Base-by-base conservation (phyloP, 1,140 invertebrate genomes). In the Leptinotarsa defecta region DNA sequence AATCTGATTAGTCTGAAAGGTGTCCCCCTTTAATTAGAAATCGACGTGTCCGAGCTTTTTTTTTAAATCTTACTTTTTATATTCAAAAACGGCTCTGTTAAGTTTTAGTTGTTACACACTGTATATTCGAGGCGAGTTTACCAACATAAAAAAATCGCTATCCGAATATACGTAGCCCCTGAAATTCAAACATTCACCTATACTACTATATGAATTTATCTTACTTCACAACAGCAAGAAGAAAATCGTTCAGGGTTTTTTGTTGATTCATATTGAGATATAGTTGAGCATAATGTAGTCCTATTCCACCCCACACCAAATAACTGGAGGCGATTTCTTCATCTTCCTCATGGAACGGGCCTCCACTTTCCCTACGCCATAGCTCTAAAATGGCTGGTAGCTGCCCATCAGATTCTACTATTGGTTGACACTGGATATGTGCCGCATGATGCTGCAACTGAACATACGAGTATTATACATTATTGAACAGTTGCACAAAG, bases 221-320 rank as follows among this genome's bases (percentile, higher is more conserved):
- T 88, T 86, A 93, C 91, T 91, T 93, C 67, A 93, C 91, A 8
- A 94, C 92, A 64, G 90, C 88, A 43, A 94, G 84, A 1, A 94
- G 87, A 82, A 94, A 94, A 57, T 91, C 91, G 79, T 92, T 92
- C 0, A 94, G 84, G 79, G 89, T 90, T 76, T 90, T 86, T 81
- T 93, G 91, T 79, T 89, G 88, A 74, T 88, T 87, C 88, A 92
- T 89, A 65, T 85, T 89, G 64, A 89, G 84, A 81, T 91, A 91
- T 69, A 92, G 86, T 75, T 90, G 88, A 11, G 89, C 87, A 79
- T 91, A 91, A 80, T 90, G 89, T 8, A 91, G 80, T 4, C 90
- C 89, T 63, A 91, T 89, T 24, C 89, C 89, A 13, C 90, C 90
- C 90, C 90, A 91, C 8, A 91, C 89, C 64, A 91, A 82, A 81